Base-by-base conservation (phyloP, 2,113 vertebrate species). In the Gallinago media region DNA sequence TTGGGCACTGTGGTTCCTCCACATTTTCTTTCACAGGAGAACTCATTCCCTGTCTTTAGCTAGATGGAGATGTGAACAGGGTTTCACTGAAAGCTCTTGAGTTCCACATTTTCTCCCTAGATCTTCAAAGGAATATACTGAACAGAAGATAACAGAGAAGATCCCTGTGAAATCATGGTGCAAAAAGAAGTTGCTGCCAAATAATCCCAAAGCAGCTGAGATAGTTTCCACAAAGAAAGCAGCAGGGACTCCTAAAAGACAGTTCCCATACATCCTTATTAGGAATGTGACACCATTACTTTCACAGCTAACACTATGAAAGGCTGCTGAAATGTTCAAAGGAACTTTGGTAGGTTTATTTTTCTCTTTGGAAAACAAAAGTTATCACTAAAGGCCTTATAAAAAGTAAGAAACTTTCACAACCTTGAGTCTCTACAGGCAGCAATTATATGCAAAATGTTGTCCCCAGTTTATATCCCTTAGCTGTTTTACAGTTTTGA, bases 151-250 rank as follows among this genome's bases (percentile, higher is more conserved):
- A 85, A 94, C 70, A 94, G 76, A 88, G 79, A 92, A 92, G 73
- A 85, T 89, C 76, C 49, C 76, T 89, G 62, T 88, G 86, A 96
- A 96, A 92, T 81, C 71, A n/a, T 49, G 62, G 77, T 89, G 86
- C 77, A 96, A 84, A 93, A 85, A 92, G 31, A 93, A 81, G 73
- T 68, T 75, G 61, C 70, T 95, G 91, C 79, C 80, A 81, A 95
- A 86, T 84, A 95, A 91, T 93, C 66, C 93, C 67, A 70, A 95
- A 85, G 83, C 80, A 94, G 81, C 83, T 94, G 83, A 96, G 92
- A 86, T 76, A 68, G 58, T 81, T 95, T 94, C 92, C 70, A 91
- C 80, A 94, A 92, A 94, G 94, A 76, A 94, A 89, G 68, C 95
- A 91, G 80, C 80, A 56, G 89, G 89, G 88, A 89, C 80, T 95